Base-by-base conservation (phyloP, 2,797 vertebrate species). In the Thripadectes ignobilis region DNA sequence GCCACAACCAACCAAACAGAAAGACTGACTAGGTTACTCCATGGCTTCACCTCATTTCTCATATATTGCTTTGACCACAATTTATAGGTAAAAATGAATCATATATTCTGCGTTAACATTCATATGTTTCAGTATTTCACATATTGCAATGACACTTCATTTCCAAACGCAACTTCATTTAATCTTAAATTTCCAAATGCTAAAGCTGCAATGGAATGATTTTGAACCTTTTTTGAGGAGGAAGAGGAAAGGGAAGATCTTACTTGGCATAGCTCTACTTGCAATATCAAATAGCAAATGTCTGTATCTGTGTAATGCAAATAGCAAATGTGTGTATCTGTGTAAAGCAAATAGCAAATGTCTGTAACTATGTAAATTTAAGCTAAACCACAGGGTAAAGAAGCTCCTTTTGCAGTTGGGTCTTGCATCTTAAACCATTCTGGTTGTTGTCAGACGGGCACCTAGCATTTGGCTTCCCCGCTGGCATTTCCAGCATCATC, bases 231-330 rank as follows among this genome's bases (percentile, higher is more conserved):
- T 76, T 86, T 49, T 43, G n/a, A 74, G 54, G 62, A 80, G 76
- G 67, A 78, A 78, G 45, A 82, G 21, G 55, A 71, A 91, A 91
- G 13, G 20, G 55, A 89, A 89, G 66, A 76, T 81, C 73, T 88
- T 72, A 57, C 67, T 92, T 94, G 88, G 84, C 74, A 49, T 30
- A 45, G 59, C 22, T 93, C 38, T 87, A n/a, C 59, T 84, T 91
- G 87, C 49, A 92, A 65, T 77, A 87, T 65, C 71, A 85, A 93
- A 75, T 34, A 89, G 46, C 85, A 84, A 90, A 89, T 81, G 39
- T 68, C 69, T 81, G 8, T 84, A 67, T 81, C 80, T 68, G 32
- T 30, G 62, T 66, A 55, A 92, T 55, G 88, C 73, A 93, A 91
- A 80, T 59, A 71, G 38, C 65, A 86, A 89, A 78, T 41, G 67